These are phyloP conservation scores for Acronicta aceris DNA, from an alignment of 2,888 invertebrate genomes.

Conservation along the genomic window DNA sequence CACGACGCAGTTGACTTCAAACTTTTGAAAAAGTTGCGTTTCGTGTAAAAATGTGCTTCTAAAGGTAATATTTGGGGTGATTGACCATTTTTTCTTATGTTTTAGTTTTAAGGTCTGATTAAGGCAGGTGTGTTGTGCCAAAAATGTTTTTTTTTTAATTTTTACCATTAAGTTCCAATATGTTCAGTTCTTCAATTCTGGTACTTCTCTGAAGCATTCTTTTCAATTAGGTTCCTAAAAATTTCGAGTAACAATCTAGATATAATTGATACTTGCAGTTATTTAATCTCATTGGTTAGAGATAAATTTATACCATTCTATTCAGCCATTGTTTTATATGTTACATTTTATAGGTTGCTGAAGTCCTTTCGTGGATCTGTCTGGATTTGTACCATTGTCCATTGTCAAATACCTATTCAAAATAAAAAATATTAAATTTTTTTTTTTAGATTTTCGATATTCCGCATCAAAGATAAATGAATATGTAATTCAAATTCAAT, in stretches of 20 bases:
- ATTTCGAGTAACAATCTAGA: background rate
- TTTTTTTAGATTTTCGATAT: too few species aligned
- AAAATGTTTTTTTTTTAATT: background rate
- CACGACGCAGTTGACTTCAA: conserved; percentile 24
- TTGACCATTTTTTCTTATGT: conserved; percentile 1
- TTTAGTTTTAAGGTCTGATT: background rate
- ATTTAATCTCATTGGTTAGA: background rate
- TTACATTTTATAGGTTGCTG: too few species aligned
- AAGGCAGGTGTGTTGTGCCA: background rate
- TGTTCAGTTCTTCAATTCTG: background rate
- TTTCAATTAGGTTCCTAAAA: background rate
- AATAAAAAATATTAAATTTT: too few species aligned
- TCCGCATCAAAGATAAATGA: too few species aligned
- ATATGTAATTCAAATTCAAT: too few species aligned
- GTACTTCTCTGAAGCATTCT: background rate
- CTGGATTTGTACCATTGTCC: too few species aligned
- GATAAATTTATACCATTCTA: background rate
- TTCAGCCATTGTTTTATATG: too few species aligned
- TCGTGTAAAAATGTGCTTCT: conserved; percentile 25
- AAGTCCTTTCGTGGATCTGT: too few species aligned
- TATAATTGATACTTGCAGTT: background rate
- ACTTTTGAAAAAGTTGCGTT: conserved; percentile 1
- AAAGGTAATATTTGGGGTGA: conserved; percentile 22
- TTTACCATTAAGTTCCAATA: background rate
- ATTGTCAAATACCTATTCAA: too few species aligned